Conservation (phyloP, 2,888 invertebrate species). For the Pelosia muscerda region DNA sequence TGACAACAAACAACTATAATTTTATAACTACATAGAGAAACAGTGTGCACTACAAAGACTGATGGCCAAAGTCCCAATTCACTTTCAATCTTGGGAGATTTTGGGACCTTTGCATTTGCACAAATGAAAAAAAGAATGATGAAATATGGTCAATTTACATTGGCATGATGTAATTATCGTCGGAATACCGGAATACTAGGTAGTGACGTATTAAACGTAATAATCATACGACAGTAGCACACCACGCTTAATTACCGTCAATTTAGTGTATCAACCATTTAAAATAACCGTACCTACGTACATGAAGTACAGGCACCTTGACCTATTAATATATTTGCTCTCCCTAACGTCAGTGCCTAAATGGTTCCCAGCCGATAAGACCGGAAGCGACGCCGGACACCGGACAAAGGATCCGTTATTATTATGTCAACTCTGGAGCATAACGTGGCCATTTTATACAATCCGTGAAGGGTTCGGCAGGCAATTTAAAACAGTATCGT, state of each 20-base stretch:
- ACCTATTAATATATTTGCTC: conserved; percentile 76
- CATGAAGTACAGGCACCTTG: conserved; percentile 73
- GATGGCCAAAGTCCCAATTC: no score
- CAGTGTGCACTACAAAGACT: no score
- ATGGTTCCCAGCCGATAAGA: conserved; percentile 76
- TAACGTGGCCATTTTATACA: conserved; percentile 53
- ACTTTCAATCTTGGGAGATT: no score
- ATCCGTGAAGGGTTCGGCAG: conserved; percentile 56
- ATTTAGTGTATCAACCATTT: conserved; percentile 61
- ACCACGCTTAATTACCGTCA: conserved; percentile 61
- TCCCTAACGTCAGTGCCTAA: conserved; percentile 65
- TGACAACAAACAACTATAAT: no score
- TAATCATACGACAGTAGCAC: conserved; percentile 42
- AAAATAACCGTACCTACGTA: conserved; percentile 58
- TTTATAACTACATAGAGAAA: no score
- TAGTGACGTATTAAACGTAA: conserved; percentile 24
- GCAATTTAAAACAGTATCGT: conserved; percentile 59
- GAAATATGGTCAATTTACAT: no score
- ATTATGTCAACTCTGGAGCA: conserved; percentile 65
- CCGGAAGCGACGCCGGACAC: conserved; percentile 77
- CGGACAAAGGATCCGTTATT: conserved; percentile 81
- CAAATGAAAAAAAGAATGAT: no score
- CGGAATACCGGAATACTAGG: conserved; percentile 27
- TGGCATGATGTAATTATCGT: no score
- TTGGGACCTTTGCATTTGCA: no score